Evolutionary conservation across 2,797 vertebrate genomes (phyloP).

Genomic region (Zalophus californianus): DNA sequence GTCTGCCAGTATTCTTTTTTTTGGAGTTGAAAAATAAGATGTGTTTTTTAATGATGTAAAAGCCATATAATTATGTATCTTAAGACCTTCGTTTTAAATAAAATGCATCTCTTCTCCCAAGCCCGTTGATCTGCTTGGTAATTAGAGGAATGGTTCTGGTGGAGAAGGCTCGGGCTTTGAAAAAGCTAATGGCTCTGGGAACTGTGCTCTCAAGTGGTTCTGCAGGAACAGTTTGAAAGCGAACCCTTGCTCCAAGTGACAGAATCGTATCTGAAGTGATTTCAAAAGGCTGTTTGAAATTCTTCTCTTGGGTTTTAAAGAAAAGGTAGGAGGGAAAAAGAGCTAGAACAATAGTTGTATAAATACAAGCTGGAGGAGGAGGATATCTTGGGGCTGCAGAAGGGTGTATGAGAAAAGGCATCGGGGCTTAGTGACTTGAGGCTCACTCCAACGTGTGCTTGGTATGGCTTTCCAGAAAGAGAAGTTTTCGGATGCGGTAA

Average conservation of each 20-base stretch:
- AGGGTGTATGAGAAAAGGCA: not conserved
- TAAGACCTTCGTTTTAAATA: not conserved
- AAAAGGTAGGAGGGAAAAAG: not conserved
- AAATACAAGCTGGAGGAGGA: not conserved
- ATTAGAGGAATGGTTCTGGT: not conserved
- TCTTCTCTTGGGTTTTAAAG: slow-evolving; percentile 29
- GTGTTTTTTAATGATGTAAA: slow-evolving; percentile 27
- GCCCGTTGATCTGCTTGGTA: not conserved
- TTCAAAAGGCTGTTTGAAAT: slow-evolving; percentile 36
- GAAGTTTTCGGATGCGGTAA: not conserved
- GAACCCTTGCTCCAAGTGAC: not conserved
- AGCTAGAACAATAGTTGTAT: not conserved
- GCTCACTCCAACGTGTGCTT: not conserved
- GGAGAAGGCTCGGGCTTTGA: slow-evolving; percentile 1
- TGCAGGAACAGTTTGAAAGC: not conserved
- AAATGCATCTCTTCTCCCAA: not conserved
- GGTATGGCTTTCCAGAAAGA: not conserved
- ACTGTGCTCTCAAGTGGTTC: not conserved
- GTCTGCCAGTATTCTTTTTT: not conserved
- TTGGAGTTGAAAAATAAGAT: slow-evolving; percentile 45
- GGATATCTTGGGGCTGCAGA: not conserved
- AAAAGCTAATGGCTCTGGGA: not conserved
- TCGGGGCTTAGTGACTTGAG: not conserved
- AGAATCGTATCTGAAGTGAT: not conserved
- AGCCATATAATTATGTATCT: not conserved